Evolutionary conservation across 1,140 invertebrate genomes (phyloP), one percentile per base, ranked within the genome.

Genomic region (Trypoxylus dichotomus): DNA sequence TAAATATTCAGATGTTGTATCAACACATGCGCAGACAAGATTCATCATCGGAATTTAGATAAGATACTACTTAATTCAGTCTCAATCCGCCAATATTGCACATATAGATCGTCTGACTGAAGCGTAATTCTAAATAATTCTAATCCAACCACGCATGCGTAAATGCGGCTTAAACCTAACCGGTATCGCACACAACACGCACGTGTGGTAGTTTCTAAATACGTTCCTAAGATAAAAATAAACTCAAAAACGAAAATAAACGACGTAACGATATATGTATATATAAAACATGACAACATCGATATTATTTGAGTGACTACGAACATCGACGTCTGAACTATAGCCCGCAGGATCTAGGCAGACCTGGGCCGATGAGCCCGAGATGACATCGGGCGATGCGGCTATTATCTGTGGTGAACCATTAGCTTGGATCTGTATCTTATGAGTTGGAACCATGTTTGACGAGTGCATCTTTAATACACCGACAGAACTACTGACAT

Each of bases 321-420:
- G 87, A 91, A 92, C 91, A 89, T 92, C 91, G 82, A 92, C 91
- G 84, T 92, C 91, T 79, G 85, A 85, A 82, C 82, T 86, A 86
- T 86, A 82, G 88, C 88, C 83, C 89, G 88, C 79, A 88, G 91
- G 90, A 84, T 92, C 91, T 84, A 92, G 90, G 90, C 93, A 93
- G 89, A 94, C 93, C 88, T 92, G 91, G 83, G 91, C 90, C 85
- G 89, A 88, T 84, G 89, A 89, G 85, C 88, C 88, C 84, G 89
- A 89, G 83, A 89, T 80, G 87, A 89, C 87, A 84, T 87, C 88
- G 83, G 90, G 89, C 84, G 89, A 88, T 84, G 91, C 89, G 79
- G 88, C 86, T 74, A 89, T 87, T 79, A 88, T 88, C 83, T 89
- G 88, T 37, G 87, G 86, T 10, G 85, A 86, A 76, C 85, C 87